Evolutionary conservation across 2,888 invertebrate genomes (phyloP), one percentile per base, ranked within the genome.

Genomic region (Metallyticus violacea): DNA sequence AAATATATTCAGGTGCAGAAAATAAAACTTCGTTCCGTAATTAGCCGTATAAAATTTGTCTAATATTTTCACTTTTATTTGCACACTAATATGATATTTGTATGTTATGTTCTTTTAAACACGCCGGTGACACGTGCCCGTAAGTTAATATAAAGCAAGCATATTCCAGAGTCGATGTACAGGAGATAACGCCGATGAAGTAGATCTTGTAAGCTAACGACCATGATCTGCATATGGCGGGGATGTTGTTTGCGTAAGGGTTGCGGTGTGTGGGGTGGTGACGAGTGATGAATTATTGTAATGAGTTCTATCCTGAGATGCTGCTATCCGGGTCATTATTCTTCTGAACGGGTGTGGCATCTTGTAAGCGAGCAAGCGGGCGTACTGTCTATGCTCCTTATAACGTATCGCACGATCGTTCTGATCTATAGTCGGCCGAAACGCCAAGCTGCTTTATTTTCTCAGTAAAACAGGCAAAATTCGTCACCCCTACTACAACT

Each of bases 271-370:
- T n/a, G n/a, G n/a, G 40, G 29, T 29, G 29, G 40, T 62, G 40
- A 62, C 40, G 40, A 27, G 79, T 79, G 79, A 79, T 79, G 79
- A 79, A 79, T 79, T 79, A 79, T 79, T 79, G 79, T 79, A 79
- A 79, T 79, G 79, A 79, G 79, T 26, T 7, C 26, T 27, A 79
- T 28, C 26, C 28, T 27, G 79, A 27, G 79, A 22, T 28, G 9
- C 79, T 79, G 79, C 25, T n/a, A 22, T 7, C 9, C n/a, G 81
- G 29, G 30, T 3, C 40, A 62, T 62, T 62, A 62, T 62, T 62
- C 40, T 62, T 62, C 40, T 4, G 7, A 62, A 62, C 15, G 40
- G 40, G 40, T 62, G 40, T 62, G 40, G 40, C 40, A 62, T 40
- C 40, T 40, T 40, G 40, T 40, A 15, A 40, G 15, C 40, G 2